A percentile compares a stretch with the other conserved stretches of the same genome.
phyloP scores from a whole-genome alignment of 2,113 vertebrate species.

The Dasypus novemcinctus region DNA sequence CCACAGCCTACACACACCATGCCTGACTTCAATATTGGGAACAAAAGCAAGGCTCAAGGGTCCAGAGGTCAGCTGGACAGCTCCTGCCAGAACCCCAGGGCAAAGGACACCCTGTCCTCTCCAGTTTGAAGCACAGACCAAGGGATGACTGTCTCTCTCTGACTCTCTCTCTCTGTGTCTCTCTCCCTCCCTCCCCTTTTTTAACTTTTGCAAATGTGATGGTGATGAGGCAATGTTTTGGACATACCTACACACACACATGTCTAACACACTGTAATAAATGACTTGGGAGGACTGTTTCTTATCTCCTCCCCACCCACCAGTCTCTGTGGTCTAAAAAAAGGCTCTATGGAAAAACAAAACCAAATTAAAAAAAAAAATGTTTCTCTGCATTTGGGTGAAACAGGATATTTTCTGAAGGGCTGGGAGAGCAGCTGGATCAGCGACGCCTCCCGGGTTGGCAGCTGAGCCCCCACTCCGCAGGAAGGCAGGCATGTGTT shows the following conservation, averaged over 20 bases:
- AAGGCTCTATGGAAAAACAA: conserved; percentile 78
- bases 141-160: not conserved
- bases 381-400: conserved; percentile 72
- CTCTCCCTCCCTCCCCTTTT: not conserved
- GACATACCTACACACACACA: no score
- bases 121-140: conserved; percentile 58
- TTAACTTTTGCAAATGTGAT: conserved; percentile 79
- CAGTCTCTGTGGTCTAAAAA: conserved; percentile 68
- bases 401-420: conserved; percentile 50
- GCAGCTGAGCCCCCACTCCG: not conserved
- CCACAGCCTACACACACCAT: conserved; percentile 46
- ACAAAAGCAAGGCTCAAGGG: conserved; percentile 52
- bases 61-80: conserved; percentile 14
- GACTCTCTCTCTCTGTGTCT: no score
- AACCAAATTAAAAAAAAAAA: conserved; percentile 78
- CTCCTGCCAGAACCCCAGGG: conserved; percentile 23
- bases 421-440: not conserved
- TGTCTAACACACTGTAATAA: conserved; percentile 71
- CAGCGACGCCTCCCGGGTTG: not conserved
- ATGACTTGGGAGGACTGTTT: conserved; percentile 51
- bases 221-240: conserved; percentile 70
- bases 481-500: conserved; percentile 12
- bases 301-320: conserved; percentile 65
- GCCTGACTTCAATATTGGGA: conserved; percentile 27
- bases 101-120: conserved; percentile 34